phyloP scores from a whole-genome alignment of 2,888 invertebrate genomes.

The Pachliopta kotzebuea region DNA sequence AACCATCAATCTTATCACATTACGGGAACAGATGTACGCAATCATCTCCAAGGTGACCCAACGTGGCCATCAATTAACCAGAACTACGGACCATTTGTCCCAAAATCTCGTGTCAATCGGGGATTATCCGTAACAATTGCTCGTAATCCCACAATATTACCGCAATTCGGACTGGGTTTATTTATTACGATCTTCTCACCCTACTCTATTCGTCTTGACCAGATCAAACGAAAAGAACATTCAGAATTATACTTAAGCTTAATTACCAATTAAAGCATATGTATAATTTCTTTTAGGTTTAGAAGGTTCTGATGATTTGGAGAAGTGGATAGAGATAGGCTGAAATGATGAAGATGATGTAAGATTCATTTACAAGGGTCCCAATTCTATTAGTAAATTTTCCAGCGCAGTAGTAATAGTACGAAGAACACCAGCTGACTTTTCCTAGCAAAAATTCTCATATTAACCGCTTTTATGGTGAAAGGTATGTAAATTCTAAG shows the following conservation, averaged over 20 bases:
- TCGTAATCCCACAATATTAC: slow-evolving; percentile 61
- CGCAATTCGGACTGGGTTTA: slow-evolving; percentile 43
- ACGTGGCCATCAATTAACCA: slow-evolving; percentile 55
- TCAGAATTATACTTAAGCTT: not conserved
- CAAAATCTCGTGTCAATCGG: slow-evolving; percentile 66
- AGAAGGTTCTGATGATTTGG: no score
- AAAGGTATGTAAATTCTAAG: no score
- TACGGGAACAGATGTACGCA: slow-evolving; percentile 33
- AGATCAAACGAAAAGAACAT: not conserved
- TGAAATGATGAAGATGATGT: no score
- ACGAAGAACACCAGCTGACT: no score
- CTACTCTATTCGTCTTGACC: slow-evolving; percentile 40
- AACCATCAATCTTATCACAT: slow-evolving; percentile 22
- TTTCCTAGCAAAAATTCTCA: no score
- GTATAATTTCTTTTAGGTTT: no score
- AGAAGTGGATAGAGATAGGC: no score
- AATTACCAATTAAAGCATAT: not conserved
- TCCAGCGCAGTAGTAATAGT: no score
- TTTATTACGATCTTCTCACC: slow-evolving; percentile 60
- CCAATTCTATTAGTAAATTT: no score
- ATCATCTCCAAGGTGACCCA: slow-evolving; percentile 31
- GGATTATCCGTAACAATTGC: slow-evolving; percentile 64
- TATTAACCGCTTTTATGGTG: no score
- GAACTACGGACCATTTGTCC: slow-evolving; percentile 52
- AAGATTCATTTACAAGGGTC: no score